phyloP scores from a whole-genome alignment of 2,888 invertebrate genomes.

The Geophilus truncorum region DNA sequence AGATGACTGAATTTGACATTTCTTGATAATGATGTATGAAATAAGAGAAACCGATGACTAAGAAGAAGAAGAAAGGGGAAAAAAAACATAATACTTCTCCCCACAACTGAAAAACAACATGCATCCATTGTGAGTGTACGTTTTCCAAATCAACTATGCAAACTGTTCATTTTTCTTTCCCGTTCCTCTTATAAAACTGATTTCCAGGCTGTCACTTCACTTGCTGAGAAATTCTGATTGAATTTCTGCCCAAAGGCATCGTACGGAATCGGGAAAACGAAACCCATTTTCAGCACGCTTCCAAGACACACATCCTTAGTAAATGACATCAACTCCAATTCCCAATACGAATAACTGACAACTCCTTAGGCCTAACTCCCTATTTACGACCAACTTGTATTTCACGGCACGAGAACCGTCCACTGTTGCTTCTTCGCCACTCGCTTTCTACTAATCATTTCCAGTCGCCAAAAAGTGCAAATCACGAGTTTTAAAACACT shows the following conservation, averaged over 20 bases:
- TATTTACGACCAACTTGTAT: no score
- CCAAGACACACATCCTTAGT: neutral
- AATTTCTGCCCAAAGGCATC: constrained; percentile 27
- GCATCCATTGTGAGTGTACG: neutral
- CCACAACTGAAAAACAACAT: neutral
- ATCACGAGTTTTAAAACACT: no score
- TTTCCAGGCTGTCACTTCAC: constrained; percentile 15
- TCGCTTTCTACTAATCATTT: no score
- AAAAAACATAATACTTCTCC: neutral
- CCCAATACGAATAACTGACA: constrained; percentile 13
- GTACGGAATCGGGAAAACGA: neutral
- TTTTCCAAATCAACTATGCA: constrained; percentile 19
- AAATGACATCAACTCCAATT: constrained; percentile 17
- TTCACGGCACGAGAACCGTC: no score
- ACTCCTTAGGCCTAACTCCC: neutral
- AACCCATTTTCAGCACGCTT: neutral
- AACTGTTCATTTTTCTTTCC: constrained; percentile 16
- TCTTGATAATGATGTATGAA: constrained; percentile 1
- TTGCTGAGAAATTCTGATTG: constrained; percentile 21
- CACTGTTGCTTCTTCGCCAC: no score
- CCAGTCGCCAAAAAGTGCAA: no score
- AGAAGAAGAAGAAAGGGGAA: neutral
- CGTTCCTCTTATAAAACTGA: constrained; percentile 1
- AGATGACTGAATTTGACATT: constrained; percentile 1
- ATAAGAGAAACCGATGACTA: neutral